A percentile compares a stretch with the other conserved stretches of the same genome.
Conservation (phyloP, 2,113 vertebrate species). For the Rana temporaria region DNA sequence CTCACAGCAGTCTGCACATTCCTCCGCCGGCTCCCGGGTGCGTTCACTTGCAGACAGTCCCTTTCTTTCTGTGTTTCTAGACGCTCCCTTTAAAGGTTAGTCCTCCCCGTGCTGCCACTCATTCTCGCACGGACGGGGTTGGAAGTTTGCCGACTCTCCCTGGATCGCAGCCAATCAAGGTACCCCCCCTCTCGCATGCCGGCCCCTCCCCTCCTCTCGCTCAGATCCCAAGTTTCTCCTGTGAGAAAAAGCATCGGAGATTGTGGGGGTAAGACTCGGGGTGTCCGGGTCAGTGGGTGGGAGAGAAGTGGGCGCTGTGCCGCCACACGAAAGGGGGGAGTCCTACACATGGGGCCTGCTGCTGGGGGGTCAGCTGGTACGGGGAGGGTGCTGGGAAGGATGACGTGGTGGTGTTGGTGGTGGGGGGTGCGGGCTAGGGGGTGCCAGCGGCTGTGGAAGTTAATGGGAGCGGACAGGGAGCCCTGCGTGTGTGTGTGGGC, state of each 20-base stretch:
- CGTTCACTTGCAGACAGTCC: constrained; percentile 27
- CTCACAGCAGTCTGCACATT: neutral
- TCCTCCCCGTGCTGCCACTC: neutral
- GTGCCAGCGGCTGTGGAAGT: neutral
- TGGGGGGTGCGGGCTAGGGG: neutral
- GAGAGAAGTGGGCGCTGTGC: neutral
- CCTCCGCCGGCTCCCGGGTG: neutral
- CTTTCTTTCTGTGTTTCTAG: constrained; percentile 17
- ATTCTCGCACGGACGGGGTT: neutral
- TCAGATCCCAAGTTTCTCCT: constrained; percentile 52
- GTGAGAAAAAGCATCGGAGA: constrained; percentile 38
- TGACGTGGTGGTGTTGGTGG: too few species aligned
- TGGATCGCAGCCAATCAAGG: constrained; percentile 47
- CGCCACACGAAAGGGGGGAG: neutral
- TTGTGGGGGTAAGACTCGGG: constrained; percentile 29
- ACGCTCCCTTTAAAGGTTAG: constrained; percentile 44
- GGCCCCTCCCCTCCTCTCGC: constrained; percentile 22
- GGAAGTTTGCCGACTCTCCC: constrained; percentile 51
- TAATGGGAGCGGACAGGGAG: too few species aligned
- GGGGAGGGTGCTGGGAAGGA: constrained; percentile 12
- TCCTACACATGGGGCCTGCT: too few species aligned
- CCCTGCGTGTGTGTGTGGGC: neutral
- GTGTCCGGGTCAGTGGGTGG: neutral
- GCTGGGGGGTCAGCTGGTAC: neutral
- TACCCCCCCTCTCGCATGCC: constrained; percentile 20